Evolutionary conservation across 2,113 vertebrate species (phyloP), one percentile per base, ranked within the genome.

Genomic region (Rutilus rutilus): DNA sequence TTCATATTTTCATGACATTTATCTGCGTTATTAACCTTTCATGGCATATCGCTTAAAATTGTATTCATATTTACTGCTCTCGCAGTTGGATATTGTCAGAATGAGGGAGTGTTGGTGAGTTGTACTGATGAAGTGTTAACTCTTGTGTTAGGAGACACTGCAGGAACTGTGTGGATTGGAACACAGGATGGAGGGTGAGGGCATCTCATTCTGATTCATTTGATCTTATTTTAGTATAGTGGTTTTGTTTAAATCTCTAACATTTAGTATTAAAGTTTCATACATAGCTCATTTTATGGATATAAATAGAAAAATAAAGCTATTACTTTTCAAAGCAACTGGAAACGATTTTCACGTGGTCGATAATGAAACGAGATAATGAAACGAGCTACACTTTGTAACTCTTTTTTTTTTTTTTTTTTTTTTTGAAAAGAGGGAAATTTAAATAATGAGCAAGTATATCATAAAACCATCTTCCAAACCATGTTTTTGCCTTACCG

Each of bases 111-210:
- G n/a, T 64, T 64, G 23, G 11, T 64, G 25, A 5, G 12, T 33
- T 30, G 14, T 67, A 23, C 7, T 77, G 47, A 10, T 25, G 15
- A 45, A 39, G 21, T 36, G 3, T 2, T 73, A 25, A 36, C 64
- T 54, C 12, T 87, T 91, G n/a, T 89, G 57, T 89, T 88, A 95
- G 95, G 92, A 83, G 85, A 91, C 65, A 91, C 91, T 42, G 64
- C 86, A 42, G 95, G 94, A 85, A 95, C 94, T 54, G 93, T 96
- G 85, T 96, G 95, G 95, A 94, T 96, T 86, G 95, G 95, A 87
- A 95, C 94, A 87, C 94, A 95, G 92, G 95, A 95, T 92, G 95
- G 95, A 93, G 94, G 94, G 95, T 96, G 89, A 79, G 85, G 25
- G 30, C 23, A 67, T 45, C 17, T 5, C 19, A 5, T 9, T n/a